A percentile compares a stretch with the other conserved stretches of the same genome.
These are phyloP conservation scores for Prionace glauca DNA, from an alignment of 2,797 vertebrate genomes.

Conservation along the genomic window DNA sequence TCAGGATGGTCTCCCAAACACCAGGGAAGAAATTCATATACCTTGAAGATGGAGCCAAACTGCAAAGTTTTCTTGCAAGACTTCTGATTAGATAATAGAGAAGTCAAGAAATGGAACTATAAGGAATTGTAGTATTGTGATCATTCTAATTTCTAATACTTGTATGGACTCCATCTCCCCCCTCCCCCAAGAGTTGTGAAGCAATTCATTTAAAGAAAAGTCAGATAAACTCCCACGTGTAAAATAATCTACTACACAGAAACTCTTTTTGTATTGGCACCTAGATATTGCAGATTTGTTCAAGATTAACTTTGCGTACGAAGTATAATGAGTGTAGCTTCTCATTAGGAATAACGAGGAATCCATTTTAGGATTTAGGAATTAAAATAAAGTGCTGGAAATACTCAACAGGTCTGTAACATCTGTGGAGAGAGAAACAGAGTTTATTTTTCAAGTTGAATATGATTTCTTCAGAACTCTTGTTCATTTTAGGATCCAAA, in stretches of 20 bases:
- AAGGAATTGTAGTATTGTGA: background rate
- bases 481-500: background rate
- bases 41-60: background rate
- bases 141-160: background rate
- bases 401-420: background rate
- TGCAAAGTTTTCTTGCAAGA: background rate
- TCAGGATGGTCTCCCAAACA: background rate
- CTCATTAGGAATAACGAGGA: background rate
- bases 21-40: background rate
- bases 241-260: background rate
- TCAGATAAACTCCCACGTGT: background rate
- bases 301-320: background rate
- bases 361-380: background rate
- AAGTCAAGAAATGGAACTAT: background rate
- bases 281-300: background rate
- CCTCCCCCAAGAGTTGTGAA: background rate
- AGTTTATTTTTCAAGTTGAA: too few relatives aligned
- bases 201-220: background rate
- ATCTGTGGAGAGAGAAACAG: background rate
- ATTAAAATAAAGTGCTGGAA: background rate
- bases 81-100: background rate
- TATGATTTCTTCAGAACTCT: background rate
- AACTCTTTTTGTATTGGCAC: background rate
- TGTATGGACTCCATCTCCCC: background rate
- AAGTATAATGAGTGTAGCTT: background rate